Base-by-base conservation (phyloP, 2,797 vertebrate genomes). In the Benthosema pterotum region DNA sequence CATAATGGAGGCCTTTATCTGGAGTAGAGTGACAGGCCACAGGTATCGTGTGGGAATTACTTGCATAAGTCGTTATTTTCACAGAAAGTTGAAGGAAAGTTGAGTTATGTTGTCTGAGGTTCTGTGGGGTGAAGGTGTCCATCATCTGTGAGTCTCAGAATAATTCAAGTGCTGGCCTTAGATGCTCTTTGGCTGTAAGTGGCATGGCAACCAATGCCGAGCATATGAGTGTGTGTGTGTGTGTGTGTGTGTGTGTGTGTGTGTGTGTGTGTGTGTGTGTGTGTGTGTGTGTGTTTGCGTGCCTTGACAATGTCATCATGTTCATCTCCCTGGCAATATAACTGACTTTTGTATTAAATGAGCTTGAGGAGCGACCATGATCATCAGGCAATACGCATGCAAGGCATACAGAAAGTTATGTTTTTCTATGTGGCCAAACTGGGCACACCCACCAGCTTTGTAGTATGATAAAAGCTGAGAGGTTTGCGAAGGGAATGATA, bases 301-400 rank as follows among this genome's bases (percentile, higher is more conserved):
- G 52, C 67, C 42, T 60, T 25, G 47, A 65, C 67, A 50, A 67
- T 55, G 32, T 63, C 67, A 62, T 50, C 67, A 62, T 52, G 73
- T 75, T 79, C 22, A 42, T 86, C 54, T 74, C 85, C 81, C 67
- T 80, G 74, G 77, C 64, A 77, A 84, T 83, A 54, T 67, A 65
- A 58, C 71, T 70, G 71, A 65, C 51, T 47, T 56, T 38, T 38
- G 32, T 9, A 38, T 38, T 38, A 9, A 38, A 38, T 38, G 32
- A 9, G 8, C 32, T 32, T 32, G 28, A 3, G 28, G 28, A 32
- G n/a, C n/a, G n/a, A n/a, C n/a, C 22, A 25, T 5, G 22, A 25
- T 25, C 22, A 25, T 25, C 22, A 25, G 22, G 22, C 5, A 25
- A 3, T 25, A 25, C 5, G 22, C 3, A 5, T 25, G 5, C 22